Percentiles rank a stretch among this genome's conserved stretches.
phyloP scores from a whole-genome alignment of 2,113 vertebrate species.

The Sebastes schlegelii region DNA sequence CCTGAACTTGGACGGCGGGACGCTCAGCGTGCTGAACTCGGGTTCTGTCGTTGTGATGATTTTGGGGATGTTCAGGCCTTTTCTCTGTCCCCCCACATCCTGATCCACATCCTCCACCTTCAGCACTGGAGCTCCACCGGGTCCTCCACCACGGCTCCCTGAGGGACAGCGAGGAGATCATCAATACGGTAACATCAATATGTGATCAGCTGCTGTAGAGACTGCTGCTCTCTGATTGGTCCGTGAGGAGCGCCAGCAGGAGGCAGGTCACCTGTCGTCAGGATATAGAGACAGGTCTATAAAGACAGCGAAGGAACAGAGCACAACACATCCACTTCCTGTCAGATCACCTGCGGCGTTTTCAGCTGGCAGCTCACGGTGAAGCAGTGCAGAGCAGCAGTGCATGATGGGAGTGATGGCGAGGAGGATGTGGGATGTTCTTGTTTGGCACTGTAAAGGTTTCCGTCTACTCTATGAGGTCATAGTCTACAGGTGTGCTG shows the following conservation, averaged over 20 bases:
- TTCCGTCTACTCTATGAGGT: constrained; percentile 71
- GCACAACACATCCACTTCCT: constrained; percentile 19
- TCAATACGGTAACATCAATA: too few relatives aligned
- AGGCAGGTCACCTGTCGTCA: too few relatives aligned
- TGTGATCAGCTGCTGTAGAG: too few relatives aligned
- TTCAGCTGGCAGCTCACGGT: constrained; percentile 27
- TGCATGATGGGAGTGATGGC: constrained; percentile 28
- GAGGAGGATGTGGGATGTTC: not conserved
- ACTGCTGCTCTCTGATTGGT: too few relatives aligned
- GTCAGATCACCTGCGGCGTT: constrained; percentile 64
- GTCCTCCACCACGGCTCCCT: constrained; percentile 26
- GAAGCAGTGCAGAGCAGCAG: constrained; percentile 41
- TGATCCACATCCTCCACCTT: constrained; percentile 51
- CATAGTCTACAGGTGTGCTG: constrained; percentile 33
- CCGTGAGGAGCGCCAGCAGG: too few relatives aligned
- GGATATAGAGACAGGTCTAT: too few relatives aligned
- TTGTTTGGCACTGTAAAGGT: constrained; percentile 45
- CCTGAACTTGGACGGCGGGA: constrained; percentile 51
- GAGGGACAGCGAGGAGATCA: constrained; percentile 11
- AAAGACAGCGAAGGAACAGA: not conserved
- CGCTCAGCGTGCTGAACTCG: constrained; percentile 1
- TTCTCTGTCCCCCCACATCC: constrained; percentile 7
- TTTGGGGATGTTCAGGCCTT: constrained; percentile 58
- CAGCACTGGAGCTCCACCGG: constrained; percentile 42
- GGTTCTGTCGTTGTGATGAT: constrained; percentile 70